A percentile compares a stretch with the other conserved stretches of the same genome.
phyloP scores from a whole-genome alignment of 1,140 invertebrate species.

The Piezodorus guildinii region DNA sequence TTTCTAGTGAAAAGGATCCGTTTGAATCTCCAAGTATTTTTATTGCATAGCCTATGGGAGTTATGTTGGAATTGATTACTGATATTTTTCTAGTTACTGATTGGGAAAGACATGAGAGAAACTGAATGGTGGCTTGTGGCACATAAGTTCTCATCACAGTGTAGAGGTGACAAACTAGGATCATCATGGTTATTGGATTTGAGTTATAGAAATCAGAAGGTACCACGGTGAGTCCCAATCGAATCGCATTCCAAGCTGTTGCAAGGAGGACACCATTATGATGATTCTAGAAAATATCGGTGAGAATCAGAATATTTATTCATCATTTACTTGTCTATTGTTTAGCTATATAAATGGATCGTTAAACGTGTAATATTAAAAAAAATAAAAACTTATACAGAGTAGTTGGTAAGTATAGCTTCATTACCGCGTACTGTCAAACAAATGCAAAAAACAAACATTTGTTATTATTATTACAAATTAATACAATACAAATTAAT shows the following conservation, averaged over 20 bases:
- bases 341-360: no score
- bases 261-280: conserved; percentile 35
- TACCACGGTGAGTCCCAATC: conserved; percentile 33
- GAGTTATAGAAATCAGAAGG: conserved; percentile 32
- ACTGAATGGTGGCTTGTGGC: conserved; percentile 12
- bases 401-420: no score
- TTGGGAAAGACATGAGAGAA: conserved; percentile 12
- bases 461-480: no score
- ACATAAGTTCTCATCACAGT: conserved; percentile 32
- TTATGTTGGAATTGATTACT: conserved; percentile 13
- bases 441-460: no score
- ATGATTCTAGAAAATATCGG: neutral
- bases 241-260: conserved; percentile 34
- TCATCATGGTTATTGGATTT: conserved; percentile 34
- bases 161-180: conserved; percentile 34
- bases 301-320: no score
- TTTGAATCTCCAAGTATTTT: conserved; percentile 13
- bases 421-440: no score
- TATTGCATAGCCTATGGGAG: conserved; percentile 10
- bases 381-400: no score
- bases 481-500: no score
- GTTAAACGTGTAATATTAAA: no score
- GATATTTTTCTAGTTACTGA: conserved; percentile 12
- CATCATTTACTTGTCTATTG: no score
- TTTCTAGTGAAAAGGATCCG: neutral